Conservation (phyloP, 2,888 invertebrate species). For the Limenitis camilla region DNA sequence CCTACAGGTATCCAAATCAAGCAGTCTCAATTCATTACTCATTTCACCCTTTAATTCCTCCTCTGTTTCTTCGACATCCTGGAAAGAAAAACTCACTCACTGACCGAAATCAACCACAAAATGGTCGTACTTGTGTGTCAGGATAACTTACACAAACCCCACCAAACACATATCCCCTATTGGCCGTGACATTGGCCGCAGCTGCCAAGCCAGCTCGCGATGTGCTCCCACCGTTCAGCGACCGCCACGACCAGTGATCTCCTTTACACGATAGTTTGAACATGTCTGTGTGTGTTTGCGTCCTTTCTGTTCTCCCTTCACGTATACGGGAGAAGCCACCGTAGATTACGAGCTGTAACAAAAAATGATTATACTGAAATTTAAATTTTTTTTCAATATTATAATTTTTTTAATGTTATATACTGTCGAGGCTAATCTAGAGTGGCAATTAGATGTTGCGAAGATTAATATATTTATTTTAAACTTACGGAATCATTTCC, state of each 20-base stretch:
- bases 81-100: not conserved
- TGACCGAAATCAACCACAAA: not conserved
- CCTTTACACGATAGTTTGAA: constrained; percentile 68
- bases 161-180: constrained; percentile 87
- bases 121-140: no score
- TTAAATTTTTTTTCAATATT: no score
- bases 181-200: constrained; percentile 74
- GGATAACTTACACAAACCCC: constrained; percentile 77
- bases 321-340: constrained; percentile 65
- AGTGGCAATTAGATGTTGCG: no score
- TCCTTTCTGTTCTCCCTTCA: constrained; percentile 54
- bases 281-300: constrained; percentile 61
- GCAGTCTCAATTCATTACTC: constrained; percentile 83
- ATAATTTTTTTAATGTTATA: no score
- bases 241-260: constrained; percentile 44
- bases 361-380: not conserved
- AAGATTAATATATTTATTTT: not conserved
- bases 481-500: constrained; percentile 56
- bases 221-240: constrained; percentile 47
- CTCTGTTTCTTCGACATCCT: constrained; percentile 88
- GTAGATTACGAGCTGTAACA: constrained; percentile 52
- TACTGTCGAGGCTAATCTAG: no score
- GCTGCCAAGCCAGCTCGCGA: constrained; percentile 83
- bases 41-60: constrained; percentile 86
- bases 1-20: constrained; percentile 83